phyloP scores from a whole-genome alignment of 2,797 vertebrate species.

The Kryptolebias ocellatus region DNA sequence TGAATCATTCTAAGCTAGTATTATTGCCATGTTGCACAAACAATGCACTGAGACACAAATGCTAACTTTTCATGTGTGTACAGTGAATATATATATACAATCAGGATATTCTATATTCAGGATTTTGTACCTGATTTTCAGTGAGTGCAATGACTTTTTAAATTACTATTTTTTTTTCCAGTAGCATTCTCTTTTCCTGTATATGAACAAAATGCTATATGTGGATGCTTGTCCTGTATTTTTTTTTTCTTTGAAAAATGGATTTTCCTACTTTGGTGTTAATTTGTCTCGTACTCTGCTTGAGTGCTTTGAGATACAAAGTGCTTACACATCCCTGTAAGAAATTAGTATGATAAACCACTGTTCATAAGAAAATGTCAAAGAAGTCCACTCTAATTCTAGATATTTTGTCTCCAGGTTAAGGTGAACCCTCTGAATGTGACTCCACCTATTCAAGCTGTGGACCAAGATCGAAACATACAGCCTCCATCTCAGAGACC shows the following conservation, averaged over 20 bases:
- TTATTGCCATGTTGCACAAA: constrained; percentile 24
- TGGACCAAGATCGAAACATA: constrained; percentile 95
- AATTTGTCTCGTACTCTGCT: neutral
- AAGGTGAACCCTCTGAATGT: constrained; percentile 93
- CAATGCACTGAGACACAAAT: constrained; percentile 12
- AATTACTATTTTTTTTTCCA: neutral
- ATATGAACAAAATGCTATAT: too few species aligned
- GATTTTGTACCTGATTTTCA: neutral
- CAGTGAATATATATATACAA: neutral
- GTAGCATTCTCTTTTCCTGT: neutral
- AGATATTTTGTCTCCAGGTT: constrained; percentile 76
- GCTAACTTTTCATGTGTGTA: neutral
- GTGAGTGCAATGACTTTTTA: neutral
- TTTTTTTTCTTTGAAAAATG: too few species aligned
- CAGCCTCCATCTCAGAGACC: constrained; percentile 92
- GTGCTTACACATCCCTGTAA: too few species aligned
- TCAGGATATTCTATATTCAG: too few species aligned
- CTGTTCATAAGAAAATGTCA: neutral
- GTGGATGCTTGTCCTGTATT: too few species aligned
- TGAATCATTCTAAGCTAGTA: constrained; percentile 45
- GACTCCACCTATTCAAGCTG: constrained; percentile 91
- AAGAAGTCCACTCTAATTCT: neutral
- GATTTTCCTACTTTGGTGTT: too few species aligned
- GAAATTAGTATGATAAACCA: neutral
- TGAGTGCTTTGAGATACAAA: neutral